Conservation (phyloP, 2,888 invertebrate species). For the Dicranocentrus wangi region DNA sequence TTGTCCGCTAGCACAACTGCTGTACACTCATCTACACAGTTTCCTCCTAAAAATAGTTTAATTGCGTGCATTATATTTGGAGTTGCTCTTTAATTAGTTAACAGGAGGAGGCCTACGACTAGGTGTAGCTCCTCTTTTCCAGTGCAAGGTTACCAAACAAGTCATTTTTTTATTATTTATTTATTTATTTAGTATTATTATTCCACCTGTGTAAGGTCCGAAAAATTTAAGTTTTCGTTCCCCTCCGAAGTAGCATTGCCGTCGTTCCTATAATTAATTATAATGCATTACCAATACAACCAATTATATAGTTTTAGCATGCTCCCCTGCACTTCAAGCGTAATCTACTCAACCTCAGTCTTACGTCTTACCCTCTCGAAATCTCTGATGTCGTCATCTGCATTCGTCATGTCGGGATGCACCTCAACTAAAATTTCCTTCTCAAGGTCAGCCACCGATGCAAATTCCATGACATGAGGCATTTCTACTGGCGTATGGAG, state of each 20-base stretch:
- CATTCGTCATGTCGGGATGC: conserved; percentile 61
- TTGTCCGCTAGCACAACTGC: conserved; percentile 11
- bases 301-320: no score
- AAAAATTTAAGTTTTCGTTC: conserved; percentile 61
- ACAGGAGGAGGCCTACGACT: not conserved
- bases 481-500: conserved; percentile 61
- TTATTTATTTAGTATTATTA: no score
- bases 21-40: conserved; percentile 54
- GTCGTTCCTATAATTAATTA: conserved; percentile 38
- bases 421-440: conserved; percentile 60
- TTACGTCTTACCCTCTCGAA: no score
- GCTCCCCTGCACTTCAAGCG: no score
- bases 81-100: not conserved
- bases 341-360: no score
- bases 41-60: not conserved
- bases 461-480: conserved; percentile 61
- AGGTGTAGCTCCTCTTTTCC: no score
- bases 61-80: conserved; percentile 19
- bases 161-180: no score
- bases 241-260: conserved; percentile 61
- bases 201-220: conserved; percentile 59
- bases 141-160: no score
- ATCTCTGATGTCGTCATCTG: conserved; percentile 61
- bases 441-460: conserved; percentile 36
- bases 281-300: not conserved